phyloP scores from a whole-genome alignment of 2,113 vertebrate species.

The Embiotoca jacksoni region DNA sequence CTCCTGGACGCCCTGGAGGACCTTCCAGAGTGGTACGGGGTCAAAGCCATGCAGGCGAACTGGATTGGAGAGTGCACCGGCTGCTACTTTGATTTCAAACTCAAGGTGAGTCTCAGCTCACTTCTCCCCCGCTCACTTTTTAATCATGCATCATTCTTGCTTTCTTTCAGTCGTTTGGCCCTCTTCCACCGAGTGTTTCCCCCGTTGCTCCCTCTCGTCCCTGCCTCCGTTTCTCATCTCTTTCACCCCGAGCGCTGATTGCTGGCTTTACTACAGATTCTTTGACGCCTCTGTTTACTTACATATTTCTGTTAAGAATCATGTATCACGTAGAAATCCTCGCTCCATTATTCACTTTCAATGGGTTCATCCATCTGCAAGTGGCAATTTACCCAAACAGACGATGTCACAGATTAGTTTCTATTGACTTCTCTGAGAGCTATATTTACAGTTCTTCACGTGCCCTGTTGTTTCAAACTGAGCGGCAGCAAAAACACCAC shows the following conservation, averaged over 20 bases:
- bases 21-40: conserved; percentile 96
- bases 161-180: conserved; percentile 34
- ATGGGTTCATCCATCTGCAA: conserved; percentile 12
- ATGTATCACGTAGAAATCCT: conserved; percentile 16
- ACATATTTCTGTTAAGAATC: conserved; percentile 29
- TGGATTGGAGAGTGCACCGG: conserved; percentile 96
- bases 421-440: conserved; percentile 35
- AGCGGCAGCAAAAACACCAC: conserved; percentile 14
- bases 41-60: conserved; percentile 98
- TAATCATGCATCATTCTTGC: conserved; percentile 43
- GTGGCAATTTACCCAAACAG: conserved; percentile 54
- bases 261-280: conserved; percentile 38
- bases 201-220: background rate
- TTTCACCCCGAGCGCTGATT: conserved; percentile 40
- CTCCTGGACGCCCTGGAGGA: conserved; percentile 90
- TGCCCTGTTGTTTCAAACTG: conserved; percentile 15
- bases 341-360: conserved; percentile 33
- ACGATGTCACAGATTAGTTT: conserved; percentile 37
- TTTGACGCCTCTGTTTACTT: conserved; percentile 6
- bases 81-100: conserved; percentile 91
- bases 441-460: conserved; percentile 7
- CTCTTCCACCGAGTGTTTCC: conserved; percentile 9
- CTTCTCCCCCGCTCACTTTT: conserved; percentile 15
- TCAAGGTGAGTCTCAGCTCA: conserved; percentile 88
- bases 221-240: conserved; percentile 38